phyloP scores from a whole-genome alignment of 2,797 vertebrate genomes.

The Craterocephalus amniculus region DNA sequence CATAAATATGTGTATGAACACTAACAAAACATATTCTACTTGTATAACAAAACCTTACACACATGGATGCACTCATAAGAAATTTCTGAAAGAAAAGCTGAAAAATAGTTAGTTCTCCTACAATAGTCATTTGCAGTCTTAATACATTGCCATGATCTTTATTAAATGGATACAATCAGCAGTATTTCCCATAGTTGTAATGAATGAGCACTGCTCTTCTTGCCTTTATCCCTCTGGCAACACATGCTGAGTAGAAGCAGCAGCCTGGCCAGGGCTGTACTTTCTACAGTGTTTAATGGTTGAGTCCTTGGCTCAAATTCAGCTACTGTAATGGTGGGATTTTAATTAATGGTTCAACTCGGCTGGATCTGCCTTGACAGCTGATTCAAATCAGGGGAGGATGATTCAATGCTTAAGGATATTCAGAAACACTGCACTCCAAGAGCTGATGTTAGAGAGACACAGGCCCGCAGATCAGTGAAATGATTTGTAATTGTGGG shows the following conservation, averaged over 20 bases:
- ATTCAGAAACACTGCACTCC: too few relatives aligned
- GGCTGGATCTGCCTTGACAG: not conserved
- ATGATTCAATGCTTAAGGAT: not conserved
- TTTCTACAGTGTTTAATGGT: not conserved
- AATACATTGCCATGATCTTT: not conserved
- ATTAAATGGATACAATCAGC: not conserved
- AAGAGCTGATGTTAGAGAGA: too few relatives aligned
- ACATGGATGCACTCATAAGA: too few relatives aligned
- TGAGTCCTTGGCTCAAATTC: not conserved
- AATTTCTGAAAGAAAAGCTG: too few relatives aligned
- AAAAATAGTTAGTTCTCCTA: too few relatives aligned
- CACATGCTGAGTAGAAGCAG: not conserved
- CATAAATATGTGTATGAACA: not conserved
- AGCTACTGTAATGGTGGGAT: not conserved
- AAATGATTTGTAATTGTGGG: too few relatives aligned
- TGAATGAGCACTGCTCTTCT: not conserved
- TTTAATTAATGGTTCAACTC: not conserved
- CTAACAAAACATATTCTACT: conserved; percentile 1
- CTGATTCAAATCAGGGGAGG: not conserved
- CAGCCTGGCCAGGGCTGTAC: not conserved
- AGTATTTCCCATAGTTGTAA: not conserved
- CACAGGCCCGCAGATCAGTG: too few relatives aligned
- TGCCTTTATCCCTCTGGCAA: not conserved
- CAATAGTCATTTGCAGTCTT: not conserved
- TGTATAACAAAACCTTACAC: too few relatives aligned